Evolutionary conservation across 2,797 vertebrate genomes (phyloP).

Genomic region (Scarus forsteni): DNA sequence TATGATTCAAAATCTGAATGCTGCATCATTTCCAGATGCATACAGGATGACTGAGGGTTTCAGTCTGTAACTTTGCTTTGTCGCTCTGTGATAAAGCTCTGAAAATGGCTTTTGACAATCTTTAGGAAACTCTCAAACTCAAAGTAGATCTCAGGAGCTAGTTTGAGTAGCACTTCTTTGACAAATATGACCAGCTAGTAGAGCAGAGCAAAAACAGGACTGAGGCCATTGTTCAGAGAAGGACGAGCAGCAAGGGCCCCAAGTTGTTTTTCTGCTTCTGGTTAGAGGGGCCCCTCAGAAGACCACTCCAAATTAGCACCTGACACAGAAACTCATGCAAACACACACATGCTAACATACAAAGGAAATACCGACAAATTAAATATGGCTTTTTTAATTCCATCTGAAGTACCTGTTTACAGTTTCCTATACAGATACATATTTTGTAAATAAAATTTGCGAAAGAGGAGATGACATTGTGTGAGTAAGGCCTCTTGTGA

Average conservation of each 20-base stretch:
- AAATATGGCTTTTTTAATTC: too few relatives aligned
- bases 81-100: not conserved
- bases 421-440: too few relatives aligned
- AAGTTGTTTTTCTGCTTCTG: conserved; percentile 10
- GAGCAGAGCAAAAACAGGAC: conserved; percentile 20
- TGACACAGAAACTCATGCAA: not conserved
- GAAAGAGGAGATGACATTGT: too few relatives aligned
- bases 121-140: too few relatives aligned
- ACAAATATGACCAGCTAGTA: conserved; percentile 10
- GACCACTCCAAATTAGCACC: conserved; percentile 26
- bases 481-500: too few relatives aligned
- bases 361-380: not conserved
- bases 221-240: conserved; percentile 31
- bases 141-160: not conserved
- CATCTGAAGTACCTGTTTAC: too few relatives aligned
- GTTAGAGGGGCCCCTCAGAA: conserved; percentile 24
- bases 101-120: not conserved
- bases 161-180: conserved; percentile 10
- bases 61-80: not conserved
- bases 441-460: not conserved
- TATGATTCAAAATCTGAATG: conserved; percentile 22
- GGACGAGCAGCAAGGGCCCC: conserved; percentile 17
- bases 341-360: too few relatives aligned
- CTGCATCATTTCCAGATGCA: conserved; percentile 30
- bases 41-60: conserved; percentile 9